A percentile compares a stretch with the other conserved stretches of the same genome.
phyloP scores from a whole-genome alignment of 2,888 invertebrate species.

The Pachymerium ferrugineum region DNA sequence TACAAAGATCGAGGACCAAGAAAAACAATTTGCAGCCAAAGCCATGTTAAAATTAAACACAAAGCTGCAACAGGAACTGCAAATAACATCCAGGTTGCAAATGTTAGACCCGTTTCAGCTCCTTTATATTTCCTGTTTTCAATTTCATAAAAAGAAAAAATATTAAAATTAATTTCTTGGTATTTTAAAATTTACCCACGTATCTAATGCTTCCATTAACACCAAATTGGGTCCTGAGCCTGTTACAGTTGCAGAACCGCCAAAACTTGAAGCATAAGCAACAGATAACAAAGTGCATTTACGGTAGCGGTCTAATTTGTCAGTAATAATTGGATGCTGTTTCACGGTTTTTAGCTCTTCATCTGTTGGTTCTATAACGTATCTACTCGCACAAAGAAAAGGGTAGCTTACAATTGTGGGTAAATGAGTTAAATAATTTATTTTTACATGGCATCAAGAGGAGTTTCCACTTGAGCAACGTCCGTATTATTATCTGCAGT shows the following conservation, averaged over 20 bases:
- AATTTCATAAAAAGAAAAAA: no score
- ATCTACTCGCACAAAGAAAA: no score
- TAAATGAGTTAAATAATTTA: no score
- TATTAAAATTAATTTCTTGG: no score
- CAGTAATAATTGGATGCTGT: no score
- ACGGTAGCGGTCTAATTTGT: background rate
- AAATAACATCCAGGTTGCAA: slow-evolving; percentile 42
- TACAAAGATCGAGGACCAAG: background rate
- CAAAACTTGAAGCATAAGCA: slow-evolving; percentile 42
- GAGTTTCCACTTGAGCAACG: no score
- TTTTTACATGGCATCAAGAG: no score
- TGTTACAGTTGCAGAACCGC: slow-evolving; percentile 41
- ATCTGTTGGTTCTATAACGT: no score
- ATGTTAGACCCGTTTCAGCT: slow-evolving; percentile 32
- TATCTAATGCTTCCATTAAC: slow-evolving; percentile 56
- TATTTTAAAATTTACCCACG: slow-evolving; percentile 50
- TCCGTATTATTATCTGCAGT: no score
- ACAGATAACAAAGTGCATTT: slow-evolving; percentile 33
- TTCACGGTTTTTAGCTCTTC: no score
- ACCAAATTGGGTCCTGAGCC: slow-evolving; percentile 40
- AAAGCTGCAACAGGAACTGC: slow-evolving; percentile 40
- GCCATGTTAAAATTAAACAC: slow-evolving; percentile 40
- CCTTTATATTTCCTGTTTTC: slow-evolving; percentile 25
- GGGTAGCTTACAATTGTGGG: no score
- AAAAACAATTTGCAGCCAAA: slow-evolving; percentile 41